Base-by-base conservation (phyloP, 2,888 invertebrate genomes). In the Steinernema hermaphroditum region DNA sequence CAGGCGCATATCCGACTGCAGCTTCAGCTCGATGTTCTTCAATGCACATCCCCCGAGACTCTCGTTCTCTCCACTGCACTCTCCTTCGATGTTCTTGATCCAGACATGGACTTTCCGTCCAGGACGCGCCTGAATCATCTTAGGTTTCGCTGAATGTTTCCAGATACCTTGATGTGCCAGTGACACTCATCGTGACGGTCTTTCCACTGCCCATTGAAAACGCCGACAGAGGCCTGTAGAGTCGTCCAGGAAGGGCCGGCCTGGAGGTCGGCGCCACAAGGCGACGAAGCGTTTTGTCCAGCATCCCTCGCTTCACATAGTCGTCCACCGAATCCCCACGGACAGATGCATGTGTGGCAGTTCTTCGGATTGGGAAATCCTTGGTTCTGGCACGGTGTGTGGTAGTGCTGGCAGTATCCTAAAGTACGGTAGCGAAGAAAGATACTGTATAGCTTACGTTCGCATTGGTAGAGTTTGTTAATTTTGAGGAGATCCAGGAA, bases 81-180 rank as follows among this genome's bases (percentile, higher is more conserved):
- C 12, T 27, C 14, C 27, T 54, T 16, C 27, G 27, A 22, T 27
- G 54, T 54, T 24, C 4, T 54, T 24, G 24, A 54, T 24, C n/a
- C 27, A 6, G 27, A 54, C 27, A 2, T 8, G 6, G 16, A 54
- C 27, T 2, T 6, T 14, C 14, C 27, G 2, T 14, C 54, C 54
- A 14, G 54, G 8, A 1, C 24, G 54, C 9, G 54, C 54, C 54
- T 54, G 19, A 16, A 54, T 24, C 27, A 8, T 1, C 4, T 16
- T 22, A 27, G 2, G 14, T 22, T 6, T 19, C 9, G 8, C 27
- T 16, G 27, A 2, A 24, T 2, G 22, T 14, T 27, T n/a, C n/a
- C n/a, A n/a, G n/a, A n/a, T 54, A 27, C 54, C 27, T 54, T 54
- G 27, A 54, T 54, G 27, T 54, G 54, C 54, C 54, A 54, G 27